A percentile compares a stretch with the other conserved stretches of the same genome.
phyloP scores from a whole-genome alignment of 2,888 invertebrate species.

The Podabrus alpinus region DNA sequence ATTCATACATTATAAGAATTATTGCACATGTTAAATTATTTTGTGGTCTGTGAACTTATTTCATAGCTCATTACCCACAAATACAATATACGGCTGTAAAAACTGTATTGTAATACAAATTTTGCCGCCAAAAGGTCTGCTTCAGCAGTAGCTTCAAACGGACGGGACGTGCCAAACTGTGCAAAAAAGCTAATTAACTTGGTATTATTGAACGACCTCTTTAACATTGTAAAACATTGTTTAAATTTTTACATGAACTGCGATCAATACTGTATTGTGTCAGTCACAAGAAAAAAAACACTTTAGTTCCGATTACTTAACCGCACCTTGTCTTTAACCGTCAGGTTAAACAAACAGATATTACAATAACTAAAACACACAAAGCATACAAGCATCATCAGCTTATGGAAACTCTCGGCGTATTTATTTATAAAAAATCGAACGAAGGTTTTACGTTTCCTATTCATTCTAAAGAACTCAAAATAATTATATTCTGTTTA shows the following conservation, averaged over 20 bases:
- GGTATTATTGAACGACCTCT: background rate
- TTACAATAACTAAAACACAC: background rate
- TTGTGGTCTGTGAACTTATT: background rate
- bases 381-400: background rate
- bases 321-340: background rate
- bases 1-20: background rate
- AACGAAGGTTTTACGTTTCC: background rate
- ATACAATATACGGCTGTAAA: background rate
- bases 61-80: background rate
- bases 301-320: background rate
- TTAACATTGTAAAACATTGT: background rate
- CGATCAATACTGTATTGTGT: background rate
- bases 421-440: background rate
- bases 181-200: too few relatives aligned
- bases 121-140: background rate
- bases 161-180: too few relatives aligned
- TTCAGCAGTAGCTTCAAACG: background rate
- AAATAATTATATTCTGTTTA: background rate
- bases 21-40: background rate
- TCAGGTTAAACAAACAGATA: background rate
- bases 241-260: background rate
- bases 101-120: background rate
- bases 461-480: background rate
- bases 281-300: background rate
- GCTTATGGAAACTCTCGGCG: background rate